phyloP scores from a whole-genome alignment of 2,797 vertebrate genomes.

The Antennarius maculatus region DNA sequence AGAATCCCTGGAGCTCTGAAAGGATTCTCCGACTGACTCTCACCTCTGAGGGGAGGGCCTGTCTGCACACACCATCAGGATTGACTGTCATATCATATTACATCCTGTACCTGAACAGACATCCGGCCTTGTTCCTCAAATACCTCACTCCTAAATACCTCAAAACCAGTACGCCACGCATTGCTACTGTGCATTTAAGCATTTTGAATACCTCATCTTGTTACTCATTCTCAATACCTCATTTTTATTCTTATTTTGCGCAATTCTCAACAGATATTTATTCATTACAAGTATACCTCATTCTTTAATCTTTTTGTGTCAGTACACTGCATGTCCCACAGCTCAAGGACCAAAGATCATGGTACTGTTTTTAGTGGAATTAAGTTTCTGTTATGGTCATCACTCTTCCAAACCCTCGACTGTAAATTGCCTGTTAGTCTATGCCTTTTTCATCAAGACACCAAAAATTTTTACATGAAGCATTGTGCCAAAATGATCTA shows the following conservation, averaged over 20 bases:
- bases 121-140: conserved; percentile 26
- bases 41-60: conserved; percentile 50
- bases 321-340: conserved; percentile 54
- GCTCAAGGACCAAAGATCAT: conserved; percentile 78
- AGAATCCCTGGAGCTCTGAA: conserved; percentile 41
- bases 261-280: conserved; percentile 62
- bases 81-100: conserved; percentile 46
- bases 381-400: conserved; percentile 34
- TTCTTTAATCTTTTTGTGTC: conserved; percentile 48
- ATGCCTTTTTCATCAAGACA: conserved; percentile 69
- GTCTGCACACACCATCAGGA: conserved; percentile 53
- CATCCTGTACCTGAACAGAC: conserved; percentile 30
- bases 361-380: conserved; percentile 54
- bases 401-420: conserved; percentile 34
- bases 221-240: conserved; percentile 68
- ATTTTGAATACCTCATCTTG: conserved; percentile 70
- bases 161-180: conserved; percentile 43
- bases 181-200: conserved; percentile 64
- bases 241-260: conserved; percentile 60
- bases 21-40: conserved; percentile 43
- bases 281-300: conserved; percentile 64
- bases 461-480: conserved; percentile 67
- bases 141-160: conserved; percentile 72
- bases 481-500: conserved; percentile 76
- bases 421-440: conserved; percentile 62